A percentile compares a stretch with the other conserved stretches of the same genome.
Evolutionary conservation across 1,140 invertebrate species (phyloP).

Genomic region (Zophobas morio): DNA sequence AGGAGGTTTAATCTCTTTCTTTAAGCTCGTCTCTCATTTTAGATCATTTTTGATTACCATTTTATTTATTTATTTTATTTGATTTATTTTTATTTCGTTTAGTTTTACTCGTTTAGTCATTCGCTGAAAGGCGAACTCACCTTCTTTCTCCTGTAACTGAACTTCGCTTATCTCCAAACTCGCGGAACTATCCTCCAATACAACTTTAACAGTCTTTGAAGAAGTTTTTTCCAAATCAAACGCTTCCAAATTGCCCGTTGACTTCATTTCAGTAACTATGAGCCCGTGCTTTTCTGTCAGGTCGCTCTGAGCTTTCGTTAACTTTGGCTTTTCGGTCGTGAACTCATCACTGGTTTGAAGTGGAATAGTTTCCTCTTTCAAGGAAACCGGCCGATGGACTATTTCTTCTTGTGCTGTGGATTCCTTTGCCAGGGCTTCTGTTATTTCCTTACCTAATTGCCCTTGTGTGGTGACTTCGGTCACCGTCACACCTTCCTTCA

Average conservation of each 20-base stretch:
- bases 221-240: slow-evolving; percentile 58
- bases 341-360: slow-evolving; percentile 61
- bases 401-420: slow-evolving; percentile 65
- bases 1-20: slow-evolving; percentile 19
- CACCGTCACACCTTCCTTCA: slow-evolving; percentile 69
- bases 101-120: slow-evolving; percentile 32
- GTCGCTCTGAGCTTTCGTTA: slow-evolving; percentile 66
- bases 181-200: slow-evolving; percentile 59
- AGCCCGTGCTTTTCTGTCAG: slow-evolving; percentile 69
- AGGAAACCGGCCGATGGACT: slow-evolving; percentile 61
- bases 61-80: slow-evolving; percentile 35
- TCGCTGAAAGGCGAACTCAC: slow-evolving; percentile 69
- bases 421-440: slow-evolving; percentile 67
- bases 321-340: slow-evolving; percentile 63
- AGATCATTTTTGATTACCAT: not conserved
- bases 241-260: slow-evolving; percentile 67
- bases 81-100: slow-evolving; percentile 4
- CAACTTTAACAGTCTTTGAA: slow-evolving; percentile 60
- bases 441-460: slow-evolving; percentile 68
- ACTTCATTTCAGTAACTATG: slow-evolving; percentile 70
- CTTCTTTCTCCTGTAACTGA: slow-evolving; percentile 68
- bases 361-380: slow-evolving; percentile 62
- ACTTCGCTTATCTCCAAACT: slow-evolving; percentile 67
- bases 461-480: slow-evolving; percentile 69
- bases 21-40: slow-evolving; percentile 29